Evolutionary conservation across 2,797 vertebrate species (phyloP), one percentile per base, ranked within the genome.

Genomic region (Alectoris magna): DNA sequence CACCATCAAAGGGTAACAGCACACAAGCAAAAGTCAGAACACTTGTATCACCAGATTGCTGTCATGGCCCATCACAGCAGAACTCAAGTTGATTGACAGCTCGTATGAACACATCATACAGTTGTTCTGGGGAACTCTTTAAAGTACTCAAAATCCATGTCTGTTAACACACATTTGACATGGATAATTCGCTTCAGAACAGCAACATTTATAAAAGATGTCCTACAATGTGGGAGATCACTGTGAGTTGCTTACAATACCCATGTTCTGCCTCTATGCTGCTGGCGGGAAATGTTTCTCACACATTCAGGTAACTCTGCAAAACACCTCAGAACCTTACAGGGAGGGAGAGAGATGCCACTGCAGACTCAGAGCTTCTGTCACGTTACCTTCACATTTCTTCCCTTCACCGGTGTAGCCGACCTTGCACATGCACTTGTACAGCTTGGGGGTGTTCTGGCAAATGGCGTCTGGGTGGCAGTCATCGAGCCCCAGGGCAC

Each of bases 401-500:
- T 97, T 98, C 70, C 99, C 99, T 80, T 99, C 98, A 2, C 99
- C 99, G 93, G 98, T 98, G 98, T 98, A 99, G 66, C 99, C 99
- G 76, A 98, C 97, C 97, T 98, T 99, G 95, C 99, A 99, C 67
- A 92, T 98, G 98, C 99, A 99, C 97, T 99, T 99, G 97, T 99
- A 99, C 17, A 99, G 99, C 91, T 98, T 97, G 38, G 97, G 98
- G 38, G 98, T 99, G 94, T 99, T 99, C 84, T 99, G 99, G 97
- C 99, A 99, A 98, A 99, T 98, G 59, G 99, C 99, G 94, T 99
- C 98, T 44, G 98, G 98, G 96, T 99, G 99, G 98, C 99, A 99
- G 97, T 98, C 98, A 91, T 99, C 99, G 73, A 98, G 98, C 83
- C 98, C 98, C 84, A 98, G 98, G 76, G 98, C 97, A 95, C 99